Evolutionary conservation across 2,113 vertebrate genomes (phyloP).

Genomic region (Rhodinocichla rosea): DNA sequence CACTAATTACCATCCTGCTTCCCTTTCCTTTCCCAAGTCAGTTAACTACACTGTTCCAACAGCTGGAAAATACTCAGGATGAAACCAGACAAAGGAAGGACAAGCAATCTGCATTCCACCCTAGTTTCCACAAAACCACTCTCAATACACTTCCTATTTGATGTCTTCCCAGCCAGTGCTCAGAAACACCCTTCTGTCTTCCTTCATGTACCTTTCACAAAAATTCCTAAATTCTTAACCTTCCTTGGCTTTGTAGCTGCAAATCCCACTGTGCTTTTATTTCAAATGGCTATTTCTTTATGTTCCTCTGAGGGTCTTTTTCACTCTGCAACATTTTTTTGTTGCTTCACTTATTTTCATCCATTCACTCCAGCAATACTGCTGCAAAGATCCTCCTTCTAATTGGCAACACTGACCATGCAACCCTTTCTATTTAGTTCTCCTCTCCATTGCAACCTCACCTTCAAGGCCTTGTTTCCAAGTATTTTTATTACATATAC

Average conservation of each 20-base stretch:
- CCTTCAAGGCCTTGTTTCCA: neutral
- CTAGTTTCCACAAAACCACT: neutral
- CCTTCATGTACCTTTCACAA: neutral
- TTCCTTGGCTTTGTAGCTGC: neutral
- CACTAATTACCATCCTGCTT: neutral
- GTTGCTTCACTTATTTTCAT: neutral
- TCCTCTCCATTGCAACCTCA: neutral
- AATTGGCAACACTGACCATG: rapidly evolving
- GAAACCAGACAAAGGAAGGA: neutral
- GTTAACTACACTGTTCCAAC: neutral
- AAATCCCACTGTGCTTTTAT: neutral
- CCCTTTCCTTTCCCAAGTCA: neutral
- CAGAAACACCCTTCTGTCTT: neutral
- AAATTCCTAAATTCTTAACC: neutral
- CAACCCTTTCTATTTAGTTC: neutral
- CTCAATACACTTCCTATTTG: neutral
- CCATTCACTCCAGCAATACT: neutral
- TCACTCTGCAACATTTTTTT: neutral
- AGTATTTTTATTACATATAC: neutral
- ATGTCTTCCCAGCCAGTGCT: neutral
- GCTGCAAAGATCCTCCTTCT: neutral
- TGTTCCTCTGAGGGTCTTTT: neutral
- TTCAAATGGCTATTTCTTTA: neutral
- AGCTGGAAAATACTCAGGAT: neutral
- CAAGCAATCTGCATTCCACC: neutral